phyloP scores from a whole-genome alignment of 2,113 vertebrate species.

The Calypte anna region DNA sequence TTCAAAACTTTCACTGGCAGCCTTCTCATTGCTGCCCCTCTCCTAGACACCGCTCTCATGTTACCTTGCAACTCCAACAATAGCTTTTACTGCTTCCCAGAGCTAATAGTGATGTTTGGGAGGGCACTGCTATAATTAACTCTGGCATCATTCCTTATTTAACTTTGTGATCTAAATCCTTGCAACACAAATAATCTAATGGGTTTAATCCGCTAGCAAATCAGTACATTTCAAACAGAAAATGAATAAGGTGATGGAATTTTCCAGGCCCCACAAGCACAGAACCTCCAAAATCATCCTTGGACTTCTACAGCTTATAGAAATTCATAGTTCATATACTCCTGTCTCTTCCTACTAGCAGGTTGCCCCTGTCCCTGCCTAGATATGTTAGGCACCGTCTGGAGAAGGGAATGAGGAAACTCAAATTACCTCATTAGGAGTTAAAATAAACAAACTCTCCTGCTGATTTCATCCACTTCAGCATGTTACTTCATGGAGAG shows the following conservation, averaged over 20 bases:
- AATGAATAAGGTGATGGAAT: not conserved
- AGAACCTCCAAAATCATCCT: not conserved
- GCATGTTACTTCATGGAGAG: not conserved
- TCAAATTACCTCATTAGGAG: not conserved
- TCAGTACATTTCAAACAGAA: not conserved
- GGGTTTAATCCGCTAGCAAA: not conserved
- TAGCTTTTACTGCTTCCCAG: constrained; percentile 7
- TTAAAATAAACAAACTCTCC: not conserved
- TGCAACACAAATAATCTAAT: not conserved
- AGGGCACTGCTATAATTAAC: constrained; percentile 29
- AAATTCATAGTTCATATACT: not conserved
- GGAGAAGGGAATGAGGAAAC: constrained; percentile 16
- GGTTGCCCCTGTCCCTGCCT: not conserved
- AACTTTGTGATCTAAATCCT: not conserved
- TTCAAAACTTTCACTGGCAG: not conserved
- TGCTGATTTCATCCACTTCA: not conserved
- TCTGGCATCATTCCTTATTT: constrained; percentile 26
- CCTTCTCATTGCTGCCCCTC: not conserved
- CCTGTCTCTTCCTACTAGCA: not conserved
- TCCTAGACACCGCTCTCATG: not conserved
- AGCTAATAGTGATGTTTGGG: not conserved
- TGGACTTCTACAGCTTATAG: not conserved
- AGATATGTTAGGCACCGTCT: not conserved
- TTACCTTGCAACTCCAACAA: not conserved
- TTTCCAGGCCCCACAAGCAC: not conserved